Evolutionary conservation across 2,888 invertebrate species (phyloP), one percentile per base, ranked within the genome.

Genomic region (Ectemnius lituratus): DNA sequence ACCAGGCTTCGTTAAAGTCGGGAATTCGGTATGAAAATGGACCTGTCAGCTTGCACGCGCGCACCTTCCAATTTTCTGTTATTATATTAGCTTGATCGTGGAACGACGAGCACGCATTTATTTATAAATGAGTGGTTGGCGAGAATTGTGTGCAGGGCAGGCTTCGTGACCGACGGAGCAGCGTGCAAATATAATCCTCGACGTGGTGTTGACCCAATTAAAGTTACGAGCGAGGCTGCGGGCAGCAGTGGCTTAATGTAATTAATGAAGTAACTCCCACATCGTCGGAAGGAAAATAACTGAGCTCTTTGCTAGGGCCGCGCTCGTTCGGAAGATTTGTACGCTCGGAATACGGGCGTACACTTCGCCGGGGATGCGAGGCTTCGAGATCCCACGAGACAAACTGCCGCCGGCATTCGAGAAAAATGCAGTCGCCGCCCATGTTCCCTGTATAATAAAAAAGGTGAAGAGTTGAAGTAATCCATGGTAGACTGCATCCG

Each of bases 401-500:
- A 52, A 52, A 6, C 14, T 28, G n/a, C 18, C 37, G 14, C n/a
- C 23, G 28, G 4, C 14, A 13, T 60, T 37, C 64, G 46, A 61
- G 57, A 52, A 52, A 61, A 62, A 47, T 59, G 47, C 14, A 23
- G 62, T 20, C 56, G n/a, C 20, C 8, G n/a, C 20, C 59, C n/a
- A 67, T 49, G 45, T 27, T 47, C 37, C 11, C 23, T 52, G 16
- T 56, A 37, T 8, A 18, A 47, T 28, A 2, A 27, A 16, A 74
- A 73, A 74, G 75, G 67, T 67, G 52, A 75, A 75, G 64, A 63
- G 75, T 76, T 62, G 46, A 14, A 20, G 28, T 13, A 28, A 64
- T n/a, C 56, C 28, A 37, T 23, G 56, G 52, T 65, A 62, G 52
- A 47, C 47, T 57, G 46, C 11, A 49, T 16, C 16, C 37, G 23